Base-by-base conservation (phyloP, 2,888 invertebrate species). In the Apotomis turbidana region DNA sequence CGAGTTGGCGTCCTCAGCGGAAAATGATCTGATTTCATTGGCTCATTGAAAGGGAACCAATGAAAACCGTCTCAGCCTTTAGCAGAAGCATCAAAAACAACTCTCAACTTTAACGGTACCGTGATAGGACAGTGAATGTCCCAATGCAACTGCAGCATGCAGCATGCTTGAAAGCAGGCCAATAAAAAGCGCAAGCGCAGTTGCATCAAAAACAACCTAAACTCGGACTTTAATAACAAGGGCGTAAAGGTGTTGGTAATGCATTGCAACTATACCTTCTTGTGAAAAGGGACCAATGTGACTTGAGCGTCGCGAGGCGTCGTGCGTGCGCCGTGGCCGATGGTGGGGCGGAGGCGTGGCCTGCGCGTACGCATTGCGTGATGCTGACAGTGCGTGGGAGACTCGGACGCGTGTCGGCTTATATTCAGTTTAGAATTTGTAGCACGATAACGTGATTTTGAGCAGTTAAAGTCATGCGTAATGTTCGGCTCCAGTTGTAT, bases 291-390 rank as follows among this genome's bases (percentile, higher is more conserved):
- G 90, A 90, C 91, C 91, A 91, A 90, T 90, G 85, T 90, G 87
- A 85, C 84, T 79, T 83, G 83, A 80, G 82, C 72, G 74, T 77
- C 80, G 83, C 79, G 80, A 85, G 85, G 84, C 82, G 85, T 82
- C 82, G 86, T 85, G 87, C 80, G 81, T 76, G 68, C 69, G 76
- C 68, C 78, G 76, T 79, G 81, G 75, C 69, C 61, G 75, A 75
- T 81, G 84, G 86, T 80, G 83, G 82, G 83, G 82, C 73, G 75
- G 75, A 82, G 90, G 87, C 85, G 88, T 80, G 85, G 85, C 76
- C 78, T 84, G 87, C 89, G 90, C 87, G 82, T 82, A 91, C 90
- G 90, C 91, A 90, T 74, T 90, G 91, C 89, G 90, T 90, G 85
- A 62, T 67, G 67, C 77, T 77, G 76, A 81, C 89, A 88, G 87